Base-by-base conservation (phyloP, 2,888 invertebrate genomes). In the Epistrophe grossulariae region DNA sequence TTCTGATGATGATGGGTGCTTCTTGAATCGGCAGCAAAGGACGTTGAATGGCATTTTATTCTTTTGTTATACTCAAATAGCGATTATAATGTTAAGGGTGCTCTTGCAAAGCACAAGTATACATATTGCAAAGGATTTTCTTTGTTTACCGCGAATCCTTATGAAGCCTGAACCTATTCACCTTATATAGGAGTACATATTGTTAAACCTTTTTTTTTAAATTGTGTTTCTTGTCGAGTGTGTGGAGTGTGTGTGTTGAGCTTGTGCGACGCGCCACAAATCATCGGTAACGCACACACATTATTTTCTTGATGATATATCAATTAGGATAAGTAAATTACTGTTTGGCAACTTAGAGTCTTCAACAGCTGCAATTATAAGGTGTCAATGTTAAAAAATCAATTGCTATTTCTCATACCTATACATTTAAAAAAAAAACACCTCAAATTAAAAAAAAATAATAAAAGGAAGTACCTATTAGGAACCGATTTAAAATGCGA, bases 321-420 rank as follows among this genome's bases (percentile, higher is more conserved):
- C 87, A 87, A 87, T 87, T 87, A 87, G 83, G 79, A 79, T 76
- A 76, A 72, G 79, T 76, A 83, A 87, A 87, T 87, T 83, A 83
- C 66, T 83, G 79, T 87, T 87, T 87, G 52, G 83, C 50, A 43
- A 72, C 66, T 76, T 59, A 45, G 19, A 45, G 52, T 45, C 45
- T 60, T 73, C 17, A 76, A 83, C 83, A 87, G 74, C 83, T 87
- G 87, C 87, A 87, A 87, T 83, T 87, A 83, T 19, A 71, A 87
- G 74, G 87, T 87, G 87, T 87, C 79, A 83, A 62, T 83, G 87
- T 60, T 71, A 72, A 60, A 60, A 73, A 87, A 83, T 87, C 87
- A 87, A 87, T 87, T 87, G 82, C 64, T 24, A 40, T 40, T 62
- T 38, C 13, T 38, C 15, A 6, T 6, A 6, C 52, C 13, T n/a